Conservation (phyloP, 2,888 invertebrate genomes). For the Diloba caeruleocephala region DNA sequence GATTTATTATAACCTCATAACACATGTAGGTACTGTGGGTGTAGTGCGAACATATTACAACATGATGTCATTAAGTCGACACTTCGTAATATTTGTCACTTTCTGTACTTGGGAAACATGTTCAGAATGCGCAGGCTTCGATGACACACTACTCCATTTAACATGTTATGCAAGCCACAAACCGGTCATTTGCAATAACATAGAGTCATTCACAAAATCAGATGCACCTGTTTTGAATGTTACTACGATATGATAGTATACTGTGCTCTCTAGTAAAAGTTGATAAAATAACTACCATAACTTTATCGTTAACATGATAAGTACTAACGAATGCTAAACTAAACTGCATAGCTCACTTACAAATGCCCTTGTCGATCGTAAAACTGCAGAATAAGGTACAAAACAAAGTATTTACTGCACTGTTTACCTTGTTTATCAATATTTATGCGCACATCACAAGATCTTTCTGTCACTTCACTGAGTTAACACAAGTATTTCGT, state of each 20-base stretch:
- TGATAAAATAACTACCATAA: slow-evolving; percentile 27
- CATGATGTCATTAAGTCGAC: slow-evolving; percentile 83
- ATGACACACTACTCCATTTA: slow-evolving; percentile 72
- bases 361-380: slow-evolving; percentile 71
- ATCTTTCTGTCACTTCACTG: slow-evolving; percentile 71
- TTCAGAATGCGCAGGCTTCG: slow-evolving; percentile 61
- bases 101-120: slow-evolving; percentile 60
- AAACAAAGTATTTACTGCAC: slow-evolving; percentile 50
- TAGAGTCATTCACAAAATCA: slow-evolving; percentile 73
- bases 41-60: slow-evolving; percentile 77
- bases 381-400: slow-evolving; percentile 54
- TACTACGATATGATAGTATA: slow-evolving; percentile 53
- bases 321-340: slow-evolving; percentile 40
- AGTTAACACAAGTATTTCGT: slow-evolving; percentile 61
- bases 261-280: slow-evolving; percentile 36
- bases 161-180: slow-evolving; percentile 72
- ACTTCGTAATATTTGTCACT: slow-evolving; percentile 74
- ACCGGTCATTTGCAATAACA: slow-evolving; percentile 68
- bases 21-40: slow-evolving; percentile 84
- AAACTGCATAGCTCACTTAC: slow-evolving; percentile 59
- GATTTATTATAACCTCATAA: slow-evolving; percentile 59
- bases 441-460: slow-evolving; percentile 69
- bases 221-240: slow-evolving; percentile 66
- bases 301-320: slow-evolving; percentile 56
- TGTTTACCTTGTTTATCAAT: slow-evolving; percentile 70